Conservation (phyloP, 2,888 invertebrate genomes). For the Sphaerophoria taeniata region DNA sequence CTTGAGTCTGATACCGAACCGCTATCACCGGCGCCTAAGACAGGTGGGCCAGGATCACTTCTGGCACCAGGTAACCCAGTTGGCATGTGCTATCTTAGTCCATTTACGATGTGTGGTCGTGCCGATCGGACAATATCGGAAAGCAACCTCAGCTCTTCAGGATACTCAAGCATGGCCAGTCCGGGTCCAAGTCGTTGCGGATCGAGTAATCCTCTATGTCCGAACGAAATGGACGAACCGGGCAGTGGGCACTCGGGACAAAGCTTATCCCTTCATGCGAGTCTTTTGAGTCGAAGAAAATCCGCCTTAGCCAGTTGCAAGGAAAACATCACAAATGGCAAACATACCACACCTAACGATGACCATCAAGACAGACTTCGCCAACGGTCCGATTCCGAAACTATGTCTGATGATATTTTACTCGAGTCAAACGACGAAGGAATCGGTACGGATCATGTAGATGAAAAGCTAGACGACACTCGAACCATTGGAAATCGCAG, state of each 20-base stretch:
- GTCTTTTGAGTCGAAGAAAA: conserved; percentile 84
- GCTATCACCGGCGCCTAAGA: conserved; percentile 85
- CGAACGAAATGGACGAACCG: conserved; percentile 89
- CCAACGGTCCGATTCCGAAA: conserved; percentile 89
- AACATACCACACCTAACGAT: conserved; percentile 74
- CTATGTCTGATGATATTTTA: conserved; percentile 88
- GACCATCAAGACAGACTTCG: conserved; percentile 79
- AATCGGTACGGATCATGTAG: conserved; percentile 88
- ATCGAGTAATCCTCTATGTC: conserved; percentile 91
- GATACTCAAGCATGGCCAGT: conserved; percentile 93
- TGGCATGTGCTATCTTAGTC: conserved; percentile 90
- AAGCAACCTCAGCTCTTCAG: conserved; percentile 92
- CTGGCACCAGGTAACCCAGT: conserved; percentile 81
- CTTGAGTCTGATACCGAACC: conserved; percentile 89
- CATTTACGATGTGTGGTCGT: conserved; percentile 89
- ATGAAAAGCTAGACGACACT: conserved; percentile 86
- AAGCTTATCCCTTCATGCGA: conserved; percentile 77
- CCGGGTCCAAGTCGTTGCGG: conserved; percentile 92
- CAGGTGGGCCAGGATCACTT: conserved; percentile 82
- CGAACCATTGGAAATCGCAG: conserved; percentile 74
- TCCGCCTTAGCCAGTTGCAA: conserved; percentile 85
- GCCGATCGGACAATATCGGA: conserved; percentile 91
- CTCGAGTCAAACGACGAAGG: conserved; percentile 91
- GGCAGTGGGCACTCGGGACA: conserved; percentile 83
- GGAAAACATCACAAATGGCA: conserved; percentile 83